Evolutionary conservation across 2,888 invertebrate species (phyloP), one percentile per base, ranked within the genome.

Genomic region (Nematopogon swammerdamellus): DNA sequence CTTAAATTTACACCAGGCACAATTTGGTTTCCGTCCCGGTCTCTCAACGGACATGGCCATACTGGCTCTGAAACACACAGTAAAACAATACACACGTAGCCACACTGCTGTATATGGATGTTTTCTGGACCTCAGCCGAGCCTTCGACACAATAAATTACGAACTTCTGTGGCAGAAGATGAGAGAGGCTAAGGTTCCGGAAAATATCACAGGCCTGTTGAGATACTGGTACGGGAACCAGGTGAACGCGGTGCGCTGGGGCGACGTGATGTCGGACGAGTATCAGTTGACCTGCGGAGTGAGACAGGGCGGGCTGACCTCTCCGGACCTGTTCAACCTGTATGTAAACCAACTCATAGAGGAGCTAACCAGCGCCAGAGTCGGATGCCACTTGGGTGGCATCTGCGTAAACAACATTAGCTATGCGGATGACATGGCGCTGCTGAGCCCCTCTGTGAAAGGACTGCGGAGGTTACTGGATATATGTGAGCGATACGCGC

Each of bases 21-120:
- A 57, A 53, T 57, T 57, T 55, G 54, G 55, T 18, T 57, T 54
- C 45, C 51, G 54, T 45, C 44, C 51, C n/a, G 53, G 54, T 51
- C 50, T 54, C 42, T 53, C 55, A 36, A 55, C 54, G 1, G 57
- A 56, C 16, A 47, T 53, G 8, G 56, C 53, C 14, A 54, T 57
- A 19, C 36, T 57, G 1, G 49, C 52, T 17, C 29, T 55, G 4
- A 56, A 55, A 44, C 45, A 48, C 29, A 50, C 53, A 2, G 51
- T 53, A 6, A 45, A 50, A 5, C 49, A 53, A 18, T 51, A 54
- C 44, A 44, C 10, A 14, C 17, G 18, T 16, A 36, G 11, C 8
- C 8, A 14, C 36, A 36, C 36, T 14, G 36, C n/a, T 14, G 36
- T 36, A 14, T 53, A 54, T 47, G 52, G 53, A 14, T 55, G 54